phyloP scores from a whole-genome alignment of 2,797 vertebrate species.

The Sciaenops ocellatus region DNA sequence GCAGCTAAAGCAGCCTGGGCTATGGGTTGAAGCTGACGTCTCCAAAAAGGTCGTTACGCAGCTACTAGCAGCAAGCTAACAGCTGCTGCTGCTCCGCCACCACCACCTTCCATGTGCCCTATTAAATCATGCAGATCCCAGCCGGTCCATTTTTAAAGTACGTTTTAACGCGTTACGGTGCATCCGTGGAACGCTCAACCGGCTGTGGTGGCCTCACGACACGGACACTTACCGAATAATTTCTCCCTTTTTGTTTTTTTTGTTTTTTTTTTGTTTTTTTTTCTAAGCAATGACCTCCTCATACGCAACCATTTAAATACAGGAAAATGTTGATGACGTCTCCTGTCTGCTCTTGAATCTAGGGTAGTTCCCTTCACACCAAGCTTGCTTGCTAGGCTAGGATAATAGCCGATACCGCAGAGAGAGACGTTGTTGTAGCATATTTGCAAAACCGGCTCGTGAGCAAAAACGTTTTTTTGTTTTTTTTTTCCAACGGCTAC shows the following conservation, averaged over 20 bases:
- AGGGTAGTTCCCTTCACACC: slow-evolving; percentile 80
- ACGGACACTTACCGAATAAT: slow-evolving; percentile 78
- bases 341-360: slow-evolving; percentile 78
- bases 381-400: slow-evolving; percentile 70
- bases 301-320: slow-evolving; percentile 82
- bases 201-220: slow-evolving; percentile 24
- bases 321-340: slow-evolving; percentile 87
- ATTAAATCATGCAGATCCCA: slow-evolving; percentile 71
- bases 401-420: slow-evolving; percentile 72
- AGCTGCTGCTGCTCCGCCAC: slow-evolving; percentile 69
- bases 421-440: slow-evolving; percentile 55
- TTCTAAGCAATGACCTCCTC: slow-evolving; percentile 79
- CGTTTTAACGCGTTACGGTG: slow-evolving; percentile 25
- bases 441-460: slow-evolving; percentile 63
- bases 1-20: slow-evolving; percentile 62
- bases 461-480: too few relatives aligned
- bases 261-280: too few relatives aligned
- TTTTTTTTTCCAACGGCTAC: not conserved
- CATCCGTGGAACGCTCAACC: slow-evolving; percentile 13
- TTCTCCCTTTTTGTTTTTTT: slow-evolving; percentile 43
- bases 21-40: slow-evolving; percentile 74
- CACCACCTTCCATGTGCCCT: slow-evolving; percentile 77
- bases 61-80: slow-evolving; percentile 86
- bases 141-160: slow-evolving; percentile 55
- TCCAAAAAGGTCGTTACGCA: slow-evolving; percentile 81